These are phyloP conservation scores for Troides helena DNA, from an alignment of 2,888 invertebrate genomes.

Conservation along the genomic window DNA sequence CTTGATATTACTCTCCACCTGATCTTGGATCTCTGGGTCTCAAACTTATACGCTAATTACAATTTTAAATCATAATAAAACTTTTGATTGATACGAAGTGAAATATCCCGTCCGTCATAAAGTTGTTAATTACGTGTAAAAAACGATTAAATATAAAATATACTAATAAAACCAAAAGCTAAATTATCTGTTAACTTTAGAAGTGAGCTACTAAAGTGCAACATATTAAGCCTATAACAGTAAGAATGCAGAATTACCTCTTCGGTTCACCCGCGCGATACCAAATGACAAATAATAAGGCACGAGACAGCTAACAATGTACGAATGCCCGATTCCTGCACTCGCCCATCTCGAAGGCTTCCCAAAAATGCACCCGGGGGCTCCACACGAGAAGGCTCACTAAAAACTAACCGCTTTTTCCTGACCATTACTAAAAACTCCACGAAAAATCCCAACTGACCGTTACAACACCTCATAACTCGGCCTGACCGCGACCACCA, in stretches of 20 bases:
- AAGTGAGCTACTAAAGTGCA: not conserved
- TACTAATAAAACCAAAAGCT: too few species aligned
- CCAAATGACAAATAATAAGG: slow-evolving; percentile 30
- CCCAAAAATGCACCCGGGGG: slow-evolving; percentile 25
- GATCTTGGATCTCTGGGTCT: too few species aligned
- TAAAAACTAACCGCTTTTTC: slow-evolving; percentile 26
- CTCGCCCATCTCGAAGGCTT: slow-evolving; percentile 21
- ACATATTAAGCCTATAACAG: slow-evolving; percentile 11
- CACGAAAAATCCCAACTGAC: slow-evolving; percentile 22
- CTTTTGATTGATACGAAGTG: too few species aligned
- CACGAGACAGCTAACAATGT: slow-evolving; percentile 29
- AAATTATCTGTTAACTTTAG: too few species aligned
- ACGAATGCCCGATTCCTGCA: slow-evolving; percentile 28
- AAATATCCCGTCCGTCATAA: too few species aligned
- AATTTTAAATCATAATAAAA: too few species aligned
- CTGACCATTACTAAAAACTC: slow-evolving; percentile 26
- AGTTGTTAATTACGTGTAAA: too few species aligned
- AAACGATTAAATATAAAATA: too few species aligned
- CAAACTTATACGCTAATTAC: too few species aligned
- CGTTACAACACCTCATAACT: slow-evolving; percentile 30
- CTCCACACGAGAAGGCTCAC: slow-evolving; percentile 19
- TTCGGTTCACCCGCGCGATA: slow-evolving; percentile 11
- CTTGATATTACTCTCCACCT: too few species aligned
- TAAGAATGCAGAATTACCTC: slow-evolving; percentile 9
- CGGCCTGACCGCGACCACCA: slow-evolving; percentile 3